Conservation (phyloP, 2,113 vertebrate species). For the Nothocercus julius region DNA sequence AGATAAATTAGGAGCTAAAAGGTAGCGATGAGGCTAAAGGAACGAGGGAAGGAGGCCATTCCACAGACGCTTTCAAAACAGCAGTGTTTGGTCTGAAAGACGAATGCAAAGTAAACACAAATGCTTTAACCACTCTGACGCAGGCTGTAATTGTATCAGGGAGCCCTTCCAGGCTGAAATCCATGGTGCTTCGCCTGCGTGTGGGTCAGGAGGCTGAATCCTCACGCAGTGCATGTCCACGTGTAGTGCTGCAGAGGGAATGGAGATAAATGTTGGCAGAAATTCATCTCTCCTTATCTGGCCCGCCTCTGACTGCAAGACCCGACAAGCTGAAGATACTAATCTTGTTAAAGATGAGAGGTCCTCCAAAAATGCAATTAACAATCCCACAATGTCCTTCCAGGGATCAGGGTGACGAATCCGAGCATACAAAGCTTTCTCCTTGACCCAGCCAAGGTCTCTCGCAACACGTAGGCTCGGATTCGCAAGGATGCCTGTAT, state of each 20-base stretch:
- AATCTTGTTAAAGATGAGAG: background rate
- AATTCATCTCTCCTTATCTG: background rate
- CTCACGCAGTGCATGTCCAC: background rate
- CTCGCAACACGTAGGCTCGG: background rate
- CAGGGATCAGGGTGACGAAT: background rate
- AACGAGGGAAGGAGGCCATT: background rate
- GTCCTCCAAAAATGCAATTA: background rate
- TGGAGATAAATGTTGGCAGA: background rate
- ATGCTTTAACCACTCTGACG: background rate
- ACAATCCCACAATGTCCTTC: background rate
- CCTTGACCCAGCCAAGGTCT: background rate
- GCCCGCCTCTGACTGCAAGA: background rate
- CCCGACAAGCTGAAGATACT: background rate
- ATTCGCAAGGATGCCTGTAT: rapidly evolving
- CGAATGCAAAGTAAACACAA: constrained; percentile 5
- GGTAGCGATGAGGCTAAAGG: background rate
- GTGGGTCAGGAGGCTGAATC: background rate
- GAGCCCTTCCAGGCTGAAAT: background rate
- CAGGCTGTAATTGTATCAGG: background rate
- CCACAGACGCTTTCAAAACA: background rate
- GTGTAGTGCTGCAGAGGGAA: background rate
- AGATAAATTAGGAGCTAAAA: background rate
- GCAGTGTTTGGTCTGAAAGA: constrained; percentile 26
- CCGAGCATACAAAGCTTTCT: rapidly evolving
- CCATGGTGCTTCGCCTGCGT: background rate